phyloP scores from a whole-genome alignment of 2,113 vertebrate genomes.

The Mesembrinibis cayennensis region DNA sequence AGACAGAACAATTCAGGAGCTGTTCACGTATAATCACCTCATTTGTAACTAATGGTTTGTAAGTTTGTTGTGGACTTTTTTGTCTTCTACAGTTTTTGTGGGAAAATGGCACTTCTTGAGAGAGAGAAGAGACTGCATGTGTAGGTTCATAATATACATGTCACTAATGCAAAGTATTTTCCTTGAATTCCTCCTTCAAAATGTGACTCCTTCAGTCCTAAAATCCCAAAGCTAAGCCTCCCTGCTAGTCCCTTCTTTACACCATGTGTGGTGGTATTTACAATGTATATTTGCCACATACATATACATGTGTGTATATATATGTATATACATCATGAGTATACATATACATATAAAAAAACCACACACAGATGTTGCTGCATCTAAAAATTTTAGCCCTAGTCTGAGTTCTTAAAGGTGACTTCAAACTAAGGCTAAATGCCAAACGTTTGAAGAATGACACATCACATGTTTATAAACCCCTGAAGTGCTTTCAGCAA shows the following conservation, averaged over 20 bases:
- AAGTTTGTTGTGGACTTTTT: neutral
- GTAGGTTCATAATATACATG: neutral
- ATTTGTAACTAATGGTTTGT: neutral
- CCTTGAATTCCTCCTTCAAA: neutral
- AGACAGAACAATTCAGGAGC: neutral
- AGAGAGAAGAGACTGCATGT: neutral
- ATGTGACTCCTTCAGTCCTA: neutral
- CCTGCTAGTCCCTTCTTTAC: neutral
- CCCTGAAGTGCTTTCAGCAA: neutral
- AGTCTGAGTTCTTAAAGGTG: neutral
- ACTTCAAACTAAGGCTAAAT: neutral
- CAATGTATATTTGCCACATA: neutral
- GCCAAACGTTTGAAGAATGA: neutral
- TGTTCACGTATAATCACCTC: neutral
- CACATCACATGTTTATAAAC: neutral
- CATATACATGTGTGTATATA: neutral
- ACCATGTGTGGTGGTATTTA: neutral
- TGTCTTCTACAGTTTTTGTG: neutral
- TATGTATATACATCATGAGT: neutral
- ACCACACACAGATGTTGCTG: neutral
- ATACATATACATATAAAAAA: neutral
- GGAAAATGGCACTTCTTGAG: neutral
- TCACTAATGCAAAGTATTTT: neutral
- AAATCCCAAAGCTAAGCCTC: neutral
- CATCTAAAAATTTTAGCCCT: neutral